Conservation (phyloP, 2,888 invertebrate genomes). For the Acleris laterana region DNA sequence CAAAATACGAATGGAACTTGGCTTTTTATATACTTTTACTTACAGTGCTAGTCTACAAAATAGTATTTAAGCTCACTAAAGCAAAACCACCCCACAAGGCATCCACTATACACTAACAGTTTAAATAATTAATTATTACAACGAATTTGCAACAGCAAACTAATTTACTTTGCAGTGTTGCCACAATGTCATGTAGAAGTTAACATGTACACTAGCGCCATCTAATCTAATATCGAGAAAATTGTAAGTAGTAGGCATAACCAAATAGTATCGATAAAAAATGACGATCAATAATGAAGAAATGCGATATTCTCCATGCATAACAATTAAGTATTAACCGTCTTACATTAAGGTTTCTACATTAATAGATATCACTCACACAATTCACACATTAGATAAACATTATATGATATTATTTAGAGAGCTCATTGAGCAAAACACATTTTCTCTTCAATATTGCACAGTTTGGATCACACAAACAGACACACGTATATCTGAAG, state of each 20-base stretch:
- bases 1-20: too few species aligned
- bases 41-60: conserved; percentile 46
- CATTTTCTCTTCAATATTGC: neutral
- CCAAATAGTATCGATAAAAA: too few species aligned
- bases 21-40: too few species aligned
- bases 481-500: conserved; percentile 16
- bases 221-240: conserved; percentile 2
- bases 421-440: conserved; percentile 33
- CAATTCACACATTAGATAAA: neutral
- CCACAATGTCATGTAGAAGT: conserved; percentile 47
- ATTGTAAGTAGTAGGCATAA: neutral
- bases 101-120: conserved; percentile 45
- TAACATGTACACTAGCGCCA: neutral
- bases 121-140: conserved; percentile 47
- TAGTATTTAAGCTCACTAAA: conserved; percentile 52
- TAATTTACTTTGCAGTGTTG: conserved; percentile 43
- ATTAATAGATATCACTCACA: conserved; percentile 25
- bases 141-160: conserved; percentile 59
- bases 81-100: conserved; percentile 49
- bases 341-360: neutral
- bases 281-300: too few species aligned
- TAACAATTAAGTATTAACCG: too few species aligned
- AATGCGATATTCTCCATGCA: too few species aligned
- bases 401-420: conserved; percentile 19
- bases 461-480: neutral